phyloP scores from a whole-genome alignment of 2,797 vertebrate species.

The Clarias laeviceps region DNA sequence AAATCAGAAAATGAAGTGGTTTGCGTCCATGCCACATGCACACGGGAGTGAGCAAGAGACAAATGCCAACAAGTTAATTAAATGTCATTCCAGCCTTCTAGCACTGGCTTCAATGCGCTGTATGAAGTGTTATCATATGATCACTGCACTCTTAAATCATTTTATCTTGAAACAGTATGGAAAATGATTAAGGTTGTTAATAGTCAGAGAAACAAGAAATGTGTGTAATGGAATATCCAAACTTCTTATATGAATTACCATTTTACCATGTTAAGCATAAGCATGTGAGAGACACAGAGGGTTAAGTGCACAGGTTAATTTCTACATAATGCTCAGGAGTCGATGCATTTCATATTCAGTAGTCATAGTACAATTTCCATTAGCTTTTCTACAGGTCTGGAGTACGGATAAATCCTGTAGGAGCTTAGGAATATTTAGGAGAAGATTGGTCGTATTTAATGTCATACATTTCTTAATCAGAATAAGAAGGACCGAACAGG shows the following conservation, averaged over 20 bases:
- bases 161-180: constrained; percentile 27
- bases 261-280: neutral
- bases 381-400: neutral
- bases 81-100: constrained; percentile 48
- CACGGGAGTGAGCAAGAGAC: constrained; percentile 9
- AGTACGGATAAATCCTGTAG: neutral
- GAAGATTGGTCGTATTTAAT: neutral
- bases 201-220: constrained; percentile 34
- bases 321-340: neutral
- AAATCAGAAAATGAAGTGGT: constrained; percentile 17
- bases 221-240: constrained; percentile 48
- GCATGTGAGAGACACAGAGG: neutral
- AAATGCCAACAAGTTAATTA: constrained; percentile 53
- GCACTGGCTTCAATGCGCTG: constrained; percentile 26
- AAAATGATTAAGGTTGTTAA: constrained; percentile 35
- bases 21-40: constrained; percentile 20
- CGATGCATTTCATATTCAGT: constrained; percentile 5
- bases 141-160: constrained; percentile 19
- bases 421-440: neutral
- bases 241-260: constrained; percentile 16
- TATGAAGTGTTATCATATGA: constrained; percentile 28
- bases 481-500: neutral
- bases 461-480: neutral
- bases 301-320: constrained; percentile 12
- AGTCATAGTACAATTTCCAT: neutral